Percentiles rank a stretch among this genome's conserved stretches.
phyloP scores from a whole-genome alignment of 2,888 invertebrate species.

The Scaptomyza reducta region DNA sequence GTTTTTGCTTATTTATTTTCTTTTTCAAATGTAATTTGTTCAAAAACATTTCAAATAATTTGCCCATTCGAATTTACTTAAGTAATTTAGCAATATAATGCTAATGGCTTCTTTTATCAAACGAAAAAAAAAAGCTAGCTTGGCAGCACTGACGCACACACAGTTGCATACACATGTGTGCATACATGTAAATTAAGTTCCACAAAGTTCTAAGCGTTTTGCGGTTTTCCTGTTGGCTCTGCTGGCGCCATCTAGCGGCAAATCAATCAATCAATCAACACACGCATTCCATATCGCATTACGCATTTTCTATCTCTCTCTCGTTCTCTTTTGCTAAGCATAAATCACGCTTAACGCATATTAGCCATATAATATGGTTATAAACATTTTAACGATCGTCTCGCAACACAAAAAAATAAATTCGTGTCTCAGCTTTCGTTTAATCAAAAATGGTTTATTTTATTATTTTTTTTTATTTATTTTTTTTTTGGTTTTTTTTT shows the following conservation, averaged over 20 bases:
- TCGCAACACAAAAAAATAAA: slow-evolving; percentile 24
- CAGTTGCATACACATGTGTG: background rate
- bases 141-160: background rate
- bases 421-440: background rate
- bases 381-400: slow-evolving; percentile 24
- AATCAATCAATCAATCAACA: slow-evolving; percentile 16
- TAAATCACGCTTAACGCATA: slow-evolving; percentile 22
- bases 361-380: slow-evolving; percentile 21
- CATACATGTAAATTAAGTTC: slow-evolving; percentile 21
- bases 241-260: slow-evolving; percentile 66
- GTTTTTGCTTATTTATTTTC: background rate
- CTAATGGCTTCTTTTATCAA: too few relatives aligned
- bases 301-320: background rate
- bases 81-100: too few relatives aligned
- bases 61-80: too few relatives aligned
- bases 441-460: slow-evolving; percentile 15
- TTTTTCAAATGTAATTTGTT: too few relatives aligned
- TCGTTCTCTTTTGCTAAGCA: background rate
- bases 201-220: slow-evolving; percentile 44
- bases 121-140: background rate
- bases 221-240: slow-evolving; percentile 55
- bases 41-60: background rate
- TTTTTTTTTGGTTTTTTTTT: too few relatives aligned
- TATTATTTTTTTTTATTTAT: slow-evolving; percentile 36
- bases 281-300: slow-evolving; percentile 4